These are phyloP conservation scores for Ectobius pallidus DNA, from an alignment of 2,888 invertebrate genomes.

Conservation along the genomic window DNA sequence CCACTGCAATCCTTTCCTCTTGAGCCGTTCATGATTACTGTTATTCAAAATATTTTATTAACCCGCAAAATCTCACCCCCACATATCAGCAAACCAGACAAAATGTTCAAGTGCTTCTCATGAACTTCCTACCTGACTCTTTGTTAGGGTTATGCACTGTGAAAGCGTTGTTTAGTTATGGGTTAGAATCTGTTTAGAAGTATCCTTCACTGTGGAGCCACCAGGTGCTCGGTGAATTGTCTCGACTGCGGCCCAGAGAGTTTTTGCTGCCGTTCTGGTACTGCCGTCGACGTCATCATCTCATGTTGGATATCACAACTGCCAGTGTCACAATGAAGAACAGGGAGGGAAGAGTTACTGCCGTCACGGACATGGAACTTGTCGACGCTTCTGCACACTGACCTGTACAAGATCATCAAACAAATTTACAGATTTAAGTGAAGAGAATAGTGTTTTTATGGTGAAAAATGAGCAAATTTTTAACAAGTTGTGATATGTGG, in stretches of 20 bases:
- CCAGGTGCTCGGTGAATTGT: constrained; percentile 26
- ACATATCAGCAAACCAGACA: no score
- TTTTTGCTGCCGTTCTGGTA: background rate
- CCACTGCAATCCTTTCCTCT: background rate
- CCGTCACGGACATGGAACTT: constrained; percentile 33
- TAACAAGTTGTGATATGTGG: no score
- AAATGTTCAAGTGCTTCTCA: no score
- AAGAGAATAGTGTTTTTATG: constrained; percentile 1
- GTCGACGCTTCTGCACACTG: constrained; percentile 46
- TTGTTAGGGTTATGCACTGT: no score
- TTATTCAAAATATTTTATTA: background rate
- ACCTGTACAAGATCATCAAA: no score
- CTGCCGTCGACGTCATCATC: constrained; percentile 37
- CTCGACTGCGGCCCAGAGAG: background rate
- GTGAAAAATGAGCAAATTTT: background rate
- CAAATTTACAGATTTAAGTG: no score
- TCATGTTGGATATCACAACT: constrained; percentile 28
- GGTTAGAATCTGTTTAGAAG: constrained; percentile 15
- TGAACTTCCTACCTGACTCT: no score
- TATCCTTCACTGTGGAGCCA: constrained; percentile 31
- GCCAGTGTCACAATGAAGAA: constrained; percentile 29
- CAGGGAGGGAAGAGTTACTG: constrained; percentile 33
- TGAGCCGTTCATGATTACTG: background rate
- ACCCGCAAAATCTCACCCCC: no score
- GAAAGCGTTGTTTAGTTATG: no score